phyloP scores from a whole-genome alignment of 2,113 vertebrate species.

The Euleptes europaea region DNA sequence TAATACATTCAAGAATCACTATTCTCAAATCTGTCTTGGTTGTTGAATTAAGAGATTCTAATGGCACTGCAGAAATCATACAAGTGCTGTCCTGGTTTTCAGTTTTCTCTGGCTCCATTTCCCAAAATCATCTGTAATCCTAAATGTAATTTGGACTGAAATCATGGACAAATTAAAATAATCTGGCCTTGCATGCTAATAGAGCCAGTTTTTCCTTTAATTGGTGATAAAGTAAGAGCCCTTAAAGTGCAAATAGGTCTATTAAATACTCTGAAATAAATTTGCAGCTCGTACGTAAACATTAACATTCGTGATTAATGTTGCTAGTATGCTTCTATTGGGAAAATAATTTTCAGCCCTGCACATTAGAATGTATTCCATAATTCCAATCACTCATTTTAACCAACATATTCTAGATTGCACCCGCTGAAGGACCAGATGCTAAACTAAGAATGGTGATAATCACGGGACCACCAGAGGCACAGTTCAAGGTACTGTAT shows the following conservation, averaged over 20 bases:
- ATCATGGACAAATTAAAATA: neutral
- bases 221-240: neutral
- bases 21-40: neutral
- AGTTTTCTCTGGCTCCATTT: neutral
- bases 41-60: neutral
- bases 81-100: neutral
- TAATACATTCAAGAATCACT: neutral
- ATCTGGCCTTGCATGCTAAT: neutral
- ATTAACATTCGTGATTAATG: neutral
- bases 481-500: constrained; percentile 93
- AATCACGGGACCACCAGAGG: constrained; percentile 94
- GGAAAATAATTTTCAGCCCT: no score
- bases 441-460: constrained; percentile 96
- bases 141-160: neutral
- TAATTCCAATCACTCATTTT: neutral
- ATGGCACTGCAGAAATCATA: neutral
- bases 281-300: neutral
- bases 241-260: no score
- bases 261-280: neutral
- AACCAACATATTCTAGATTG: constrained; percentile 82
- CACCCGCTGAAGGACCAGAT: constrained; percentile 93
- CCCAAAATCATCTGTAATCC: neutral
- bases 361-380: no score
- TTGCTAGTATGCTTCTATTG: neutral
- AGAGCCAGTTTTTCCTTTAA: neutral